Base-by-base conservation (phyloP, 2,113 vertebrate genomes). In the Carassius gibelio region DNA sequence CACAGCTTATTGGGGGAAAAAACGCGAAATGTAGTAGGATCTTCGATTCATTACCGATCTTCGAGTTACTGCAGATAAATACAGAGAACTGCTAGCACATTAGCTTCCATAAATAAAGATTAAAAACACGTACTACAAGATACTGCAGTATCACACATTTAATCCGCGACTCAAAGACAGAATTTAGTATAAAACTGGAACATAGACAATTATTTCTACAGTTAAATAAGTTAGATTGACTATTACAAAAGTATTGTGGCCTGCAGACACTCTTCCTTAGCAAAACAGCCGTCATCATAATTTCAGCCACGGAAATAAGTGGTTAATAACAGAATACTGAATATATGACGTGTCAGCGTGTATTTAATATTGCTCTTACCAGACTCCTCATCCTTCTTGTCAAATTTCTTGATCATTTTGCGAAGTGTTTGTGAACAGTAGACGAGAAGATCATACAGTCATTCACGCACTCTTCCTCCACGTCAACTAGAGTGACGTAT, bases 381-480 rank as follows among this genome's bases (percentile, higher is more conserved):
- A 82, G 95, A 95, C 94, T 99, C 98, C 84, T 99, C 98, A 88
- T 98, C 97, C 90, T 99, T 99, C 93, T 99, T 99, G 84, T 99
- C 98, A 90, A 98, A 97, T 94, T 99, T 99, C 94, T 99, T 99
- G 86, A 98, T 97, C 97, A 99, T 99, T 77, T 93, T 88, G 69
- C 38, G 75, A 82, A 85, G 55, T 81, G 80, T 84, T 86, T 72
- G 52, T 36, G 86, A 79, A 19, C 52, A 26, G 72, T 71, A 21
- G 42, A 75, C 79, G 83, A 50, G 82, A 84, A 72, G 77, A 64
- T 71, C 26, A 61, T 7, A 21, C 17, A 10, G 4, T 23, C 77
- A 7, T 36, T 59, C 81, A 71, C 21, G 50, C 71, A 38, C 42
- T 26, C 61, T 11, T 74, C 62, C 88, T 88, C 88, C 1, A 91